Evolutionary conservation across 2,888 invertebrate species (phyloP), one percentile per base, ranked within the genome.

Genomic region (Metallyticus violacea): DNA sequence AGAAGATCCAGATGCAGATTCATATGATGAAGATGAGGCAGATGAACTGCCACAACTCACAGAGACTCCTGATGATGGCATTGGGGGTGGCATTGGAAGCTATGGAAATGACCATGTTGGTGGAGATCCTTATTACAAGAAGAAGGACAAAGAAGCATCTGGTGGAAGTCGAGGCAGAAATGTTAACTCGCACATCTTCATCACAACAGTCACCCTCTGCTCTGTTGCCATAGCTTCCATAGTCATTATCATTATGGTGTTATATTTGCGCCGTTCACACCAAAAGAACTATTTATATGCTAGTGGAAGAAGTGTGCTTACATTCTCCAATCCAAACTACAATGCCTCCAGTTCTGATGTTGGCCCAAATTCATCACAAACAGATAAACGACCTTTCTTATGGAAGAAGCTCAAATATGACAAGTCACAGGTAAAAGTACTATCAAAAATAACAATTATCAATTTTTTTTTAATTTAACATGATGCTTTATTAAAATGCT

Each of bases 281-380:
- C 90, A 91, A 80, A 93, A 94, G 91, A 92, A 93, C 90, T 92
- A 93, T 91, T 89, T 93, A 91, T 91, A 93, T 88, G 93, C 93
- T 6, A 82, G 86, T 30, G 94, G 95, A 26, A 93, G 95, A 89
- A 96, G 96, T 79, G 96, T 97, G 27, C 93, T 97, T 89, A 97
- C 97, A 0, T 98, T 97, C 92, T 96, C 97, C 81, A 98, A 98
- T 93, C 98, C 98, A 4, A 97, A 97, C 91, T 98, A 98, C 91
- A 94, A 95, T 89, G 93, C 92, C 81, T 93, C 93, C 3, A 92
- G 94, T 79, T 93, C 93, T 40, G 93, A 93, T 26, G 92, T 93
- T 79, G 90, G 90, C 15, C 92, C 92, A 4, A 94, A 90, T 62
- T 89, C 87, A 29, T 88, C 90, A 27, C 90, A 89, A 82, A 89